Conservation (phyloP, 1,140 invertebrate genomes). For the Papilio polytes region DNA sequence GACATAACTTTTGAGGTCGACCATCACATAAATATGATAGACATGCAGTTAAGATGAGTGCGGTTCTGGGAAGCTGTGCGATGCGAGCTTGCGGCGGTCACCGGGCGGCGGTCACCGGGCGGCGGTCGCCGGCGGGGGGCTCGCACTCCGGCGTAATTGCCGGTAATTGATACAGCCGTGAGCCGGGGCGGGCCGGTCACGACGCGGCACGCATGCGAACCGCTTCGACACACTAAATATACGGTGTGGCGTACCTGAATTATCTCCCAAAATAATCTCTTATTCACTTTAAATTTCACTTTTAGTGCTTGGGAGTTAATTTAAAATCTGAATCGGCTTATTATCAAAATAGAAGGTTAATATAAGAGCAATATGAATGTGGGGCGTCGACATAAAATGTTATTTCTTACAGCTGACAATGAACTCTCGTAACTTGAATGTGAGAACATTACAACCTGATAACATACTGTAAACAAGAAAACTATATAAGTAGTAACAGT, state of each 20-base stretch:
- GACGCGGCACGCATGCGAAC: neutral
- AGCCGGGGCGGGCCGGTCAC: neutral
- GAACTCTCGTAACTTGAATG: neutral
- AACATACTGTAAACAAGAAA: neutral
- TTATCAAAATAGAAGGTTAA: neutral
- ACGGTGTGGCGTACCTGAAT: neutral
- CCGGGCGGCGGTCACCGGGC: no score
- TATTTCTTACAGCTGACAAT: no score
- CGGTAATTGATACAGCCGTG: neutral
- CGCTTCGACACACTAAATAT: neutral
- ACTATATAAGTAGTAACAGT: neutral
- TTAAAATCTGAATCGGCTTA: neutral
- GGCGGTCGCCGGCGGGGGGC: neutral
- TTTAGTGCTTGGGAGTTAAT: neutral
- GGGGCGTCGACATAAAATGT: no score
- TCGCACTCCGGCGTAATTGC: slow-evolving; percentile 1
- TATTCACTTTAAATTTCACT: neutral
- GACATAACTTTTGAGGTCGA: neutral
- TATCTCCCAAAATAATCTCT: slow-evolving; percentile 5
- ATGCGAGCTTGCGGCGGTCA: neutral
- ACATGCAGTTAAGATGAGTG: neutral
- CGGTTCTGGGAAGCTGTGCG: neutral
- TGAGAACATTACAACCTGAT: neutral
- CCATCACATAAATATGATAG: slow-evolving; percentile 4
- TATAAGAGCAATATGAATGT: no score